Evolutionary conservation across 2,888 invertebrate genomes (phyloP).

Genomic region (Pimpla rufipes): DNA sequence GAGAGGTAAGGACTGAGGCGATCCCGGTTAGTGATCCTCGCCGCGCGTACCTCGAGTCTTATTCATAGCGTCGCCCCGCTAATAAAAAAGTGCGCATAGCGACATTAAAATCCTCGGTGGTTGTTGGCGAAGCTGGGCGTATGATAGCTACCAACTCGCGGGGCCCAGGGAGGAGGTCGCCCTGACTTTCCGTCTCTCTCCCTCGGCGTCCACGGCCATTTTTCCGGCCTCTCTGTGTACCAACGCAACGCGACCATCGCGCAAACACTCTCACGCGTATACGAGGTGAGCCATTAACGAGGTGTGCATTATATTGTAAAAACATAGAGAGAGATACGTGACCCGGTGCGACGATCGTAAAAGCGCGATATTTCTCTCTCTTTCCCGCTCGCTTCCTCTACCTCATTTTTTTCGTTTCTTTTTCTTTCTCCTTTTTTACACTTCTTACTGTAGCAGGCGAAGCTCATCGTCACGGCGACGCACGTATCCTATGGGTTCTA

Average conservation of each 20-base stretch:
- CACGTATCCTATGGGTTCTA: conserved; percentile 59
- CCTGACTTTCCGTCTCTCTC: conserved; percentile 18
- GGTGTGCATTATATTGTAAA: conserved; percentile 73
- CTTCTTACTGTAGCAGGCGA: conserved; percentile 27
- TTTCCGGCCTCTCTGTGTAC: conserved; percentile 1
- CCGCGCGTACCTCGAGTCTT: conserved; percentile 76
- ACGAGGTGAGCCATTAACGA: conserved; percentile 60
- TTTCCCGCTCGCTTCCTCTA: conserved; percentile 39
- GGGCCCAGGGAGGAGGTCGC: neutral
- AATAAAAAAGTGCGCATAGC: conserved; percentile 80
- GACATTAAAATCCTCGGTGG: conserved; percentile 78
- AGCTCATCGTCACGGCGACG: conserved; percentile 51
- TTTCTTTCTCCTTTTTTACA: conserved; percentile 39
- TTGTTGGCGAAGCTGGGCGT: conserved; percentile 18
- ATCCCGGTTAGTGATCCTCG: conserved; percentile 11
- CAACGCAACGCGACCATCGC: conserved; percentile 18
- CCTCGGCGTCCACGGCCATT: neutral
- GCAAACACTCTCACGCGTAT: conserved; percentile 27
- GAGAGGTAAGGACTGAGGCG: conserved; percentile 12
- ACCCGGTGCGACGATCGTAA: conserved; percentile 77
- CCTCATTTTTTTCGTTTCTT: conserved; percentile 14
- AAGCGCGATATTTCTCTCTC: conserved; percentile 67
- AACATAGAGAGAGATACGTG: conserved; percentile 68
- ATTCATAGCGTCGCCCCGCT: conserved; percentile 81
- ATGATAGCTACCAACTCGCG: conserved; percentile 14